These are phyloP conservation scores for Drosophila nasuta DNA, from an alignment of 1,140 invertebrate genomes.

Conservation along the genomic window DNA sequence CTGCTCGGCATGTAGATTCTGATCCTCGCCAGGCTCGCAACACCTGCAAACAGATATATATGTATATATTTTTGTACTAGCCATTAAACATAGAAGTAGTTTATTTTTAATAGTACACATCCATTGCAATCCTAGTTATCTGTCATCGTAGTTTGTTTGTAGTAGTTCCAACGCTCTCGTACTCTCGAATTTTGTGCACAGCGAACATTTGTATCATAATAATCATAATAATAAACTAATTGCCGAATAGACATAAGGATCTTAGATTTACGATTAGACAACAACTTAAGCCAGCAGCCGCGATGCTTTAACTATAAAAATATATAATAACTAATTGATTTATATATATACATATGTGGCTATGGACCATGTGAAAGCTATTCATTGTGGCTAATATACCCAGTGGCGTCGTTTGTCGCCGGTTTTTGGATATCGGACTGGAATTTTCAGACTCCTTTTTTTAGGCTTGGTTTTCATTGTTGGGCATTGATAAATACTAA, in stretches of 20 bases:
- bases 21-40: background rate
- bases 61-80: conserved; percentile 75
- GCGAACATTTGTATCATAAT: conserved; percentile 37
- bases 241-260: conserved; percentile 25
- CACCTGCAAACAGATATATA: conserved; percentile 15
- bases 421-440: conserved; percentile 55
- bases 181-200: conserved; percentile 62
- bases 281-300: conserved; percentile 12
- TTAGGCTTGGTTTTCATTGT: conserved; percentile 73
- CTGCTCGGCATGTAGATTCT: conserved; percentile 71
- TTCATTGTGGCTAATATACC: conserved; percentile 36
- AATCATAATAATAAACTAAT: conserved; percentile 27
- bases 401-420: conserved; percentile 19
- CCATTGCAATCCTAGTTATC: conserved; percentile 71
- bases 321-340: conserved; percentile 28
- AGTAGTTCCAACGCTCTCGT: conserved; percentile 43
- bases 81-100: conserved; percentile 28
- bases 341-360: conserved; percentile 32
- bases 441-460: conserved; percentile 58
- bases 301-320: conserved; percentile 26
- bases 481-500: conserved; percentile 64
- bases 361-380: conserved; percentile 27
- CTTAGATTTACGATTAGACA: conserved; percentile 13
- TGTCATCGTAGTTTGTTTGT: conserved; percentile 55
- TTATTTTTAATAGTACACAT: conserved; percentile 30